Percentiles rank a stretch among this genome's conserved stretches.
phyloP scores from a whole-genome alignment of 1,140 invertebrate species.

The Colletes latitarsis region DNA sequence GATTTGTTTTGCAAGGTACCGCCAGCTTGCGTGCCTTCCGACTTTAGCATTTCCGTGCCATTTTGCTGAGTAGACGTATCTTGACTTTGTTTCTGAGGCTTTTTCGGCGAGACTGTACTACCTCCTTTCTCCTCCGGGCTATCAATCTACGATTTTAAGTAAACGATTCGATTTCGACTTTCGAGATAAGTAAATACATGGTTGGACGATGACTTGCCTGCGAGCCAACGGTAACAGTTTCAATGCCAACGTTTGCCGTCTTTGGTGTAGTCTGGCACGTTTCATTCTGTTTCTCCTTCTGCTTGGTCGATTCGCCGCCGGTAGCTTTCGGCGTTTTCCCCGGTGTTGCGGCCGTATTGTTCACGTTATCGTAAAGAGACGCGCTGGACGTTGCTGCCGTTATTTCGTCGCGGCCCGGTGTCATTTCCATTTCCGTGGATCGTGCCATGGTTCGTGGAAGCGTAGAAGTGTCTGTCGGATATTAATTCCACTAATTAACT shows the following conservation, averaged over 20 bases:
- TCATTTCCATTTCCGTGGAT: constrained; percentile 86
- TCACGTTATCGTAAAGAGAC: constrained; percentile 94
- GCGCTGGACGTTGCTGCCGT: constrained; percentile 91
- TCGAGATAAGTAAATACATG: not conserved
- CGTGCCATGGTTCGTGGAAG: constrained; percentile 89
- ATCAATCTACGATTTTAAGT: constrained; percentile 73
- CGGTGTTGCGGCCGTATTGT: constrained; percentile 73
- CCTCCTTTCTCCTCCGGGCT: constrained; percentile 80
- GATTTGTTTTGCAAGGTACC: constrained; percentile 85
- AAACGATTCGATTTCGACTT: not conserved
- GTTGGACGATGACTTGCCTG: constrained; percentile 74
- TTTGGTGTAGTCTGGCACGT: constrained; percentile 78
- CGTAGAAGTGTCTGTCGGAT: constrained; percentile 83
- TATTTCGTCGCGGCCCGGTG: constrained; percentile 86
- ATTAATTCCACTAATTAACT: not conserved
- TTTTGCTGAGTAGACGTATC: constrained; percentile 82
- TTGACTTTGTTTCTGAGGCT: constrained; percentile 78
- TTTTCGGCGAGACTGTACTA: constrained; percentile 74
- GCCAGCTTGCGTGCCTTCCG: constrained; percentile 90
- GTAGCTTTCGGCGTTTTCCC: constrained; percentile 70
- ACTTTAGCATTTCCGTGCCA: constrained; percentile 83
- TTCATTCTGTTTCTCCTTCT: constrained; percentile 78
- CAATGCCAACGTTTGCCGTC: constrained; percentile 81
- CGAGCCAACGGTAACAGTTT: constrained; percentile 82
- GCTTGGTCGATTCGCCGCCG: constrained; percentile 69